Conservation (phyloP, 2,113 vertebrate species). For the Stegostoma tigrinum region DNA sequence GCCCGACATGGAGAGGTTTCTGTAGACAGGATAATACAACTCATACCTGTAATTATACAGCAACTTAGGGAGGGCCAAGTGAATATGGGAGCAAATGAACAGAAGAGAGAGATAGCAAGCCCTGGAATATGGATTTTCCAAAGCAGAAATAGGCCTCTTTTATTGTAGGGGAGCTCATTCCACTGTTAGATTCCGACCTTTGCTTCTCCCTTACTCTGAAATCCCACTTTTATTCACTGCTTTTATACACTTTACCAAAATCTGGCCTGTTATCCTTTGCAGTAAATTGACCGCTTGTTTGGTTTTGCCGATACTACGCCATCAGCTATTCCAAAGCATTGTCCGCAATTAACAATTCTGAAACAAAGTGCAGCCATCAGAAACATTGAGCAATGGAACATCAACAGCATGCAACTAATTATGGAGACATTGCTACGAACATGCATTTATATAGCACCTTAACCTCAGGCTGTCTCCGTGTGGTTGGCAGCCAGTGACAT, state of each 20-base stretch:
- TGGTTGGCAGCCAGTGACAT: neutral
- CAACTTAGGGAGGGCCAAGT: neutral
- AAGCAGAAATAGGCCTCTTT: neutral
- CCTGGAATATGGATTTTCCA: neutral
- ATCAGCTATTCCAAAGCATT: neutral
- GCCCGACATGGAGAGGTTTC: neutral
- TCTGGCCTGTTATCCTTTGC: neutral
- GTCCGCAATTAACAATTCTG: neutral
- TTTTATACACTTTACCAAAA: neutral
- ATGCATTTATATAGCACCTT: neutral
- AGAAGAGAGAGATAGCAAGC: neutral
- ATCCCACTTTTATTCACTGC: neutral
- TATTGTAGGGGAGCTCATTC: neutral
- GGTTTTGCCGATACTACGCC: neutral
- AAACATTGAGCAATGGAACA: neutral
- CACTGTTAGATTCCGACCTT: neutral
- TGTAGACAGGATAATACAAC: neutral
- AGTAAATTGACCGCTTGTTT: neutral
- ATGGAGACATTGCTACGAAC: neutral
- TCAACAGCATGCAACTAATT: neutral
- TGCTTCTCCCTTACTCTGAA: neutral
- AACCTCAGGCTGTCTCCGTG: neutral
- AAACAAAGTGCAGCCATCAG: neutral
- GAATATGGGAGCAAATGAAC: neutral
- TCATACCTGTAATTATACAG: neutral